Conservation (phyloP, 2,797 vertebrate genomes). For the Oryzias sinensis region DNA sequence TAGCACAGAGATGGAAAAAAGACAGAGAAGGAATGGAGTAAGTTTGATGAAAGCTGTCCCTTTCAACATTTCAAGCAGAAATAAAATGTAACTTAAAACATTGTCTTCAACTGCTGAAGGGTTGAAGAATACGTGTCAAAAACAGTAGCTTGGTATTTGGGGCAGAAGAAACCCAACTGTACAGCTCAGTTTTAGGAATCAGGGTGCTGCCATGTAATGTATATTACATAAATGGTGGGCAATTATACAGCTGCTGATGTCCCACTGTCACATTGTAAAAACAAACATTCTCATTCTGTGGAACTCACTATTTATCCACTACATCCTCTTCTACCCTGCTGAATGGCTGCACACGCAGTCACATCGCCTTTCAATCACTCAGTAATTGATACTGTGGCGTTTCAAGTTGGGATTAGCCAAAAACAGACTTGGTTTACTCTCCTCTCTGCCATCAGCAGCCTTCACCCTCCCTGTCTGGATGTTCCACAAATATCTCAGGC, state of each 20-base stretch:
- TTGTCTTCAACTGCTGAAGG: conserved; percentile 13
- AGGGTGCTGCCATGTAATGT: conserved; percentile 35
- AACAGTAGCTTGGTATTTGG: conserved; percentile 20
- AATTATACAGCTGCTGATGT: conserved; percentile 68
- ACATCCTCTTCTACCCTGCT: conserved; percentile 50
- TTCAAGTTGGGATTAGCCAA: conserved; percentile 60
- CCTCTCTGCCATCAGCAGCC: background rate
- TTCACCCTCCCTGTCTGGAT: conserved; percentile 18
- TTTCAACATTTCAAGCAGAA: conserved; percentile 45
- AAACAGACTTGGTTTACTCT: conserved; percentile 54
- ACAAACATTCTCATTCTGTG: conserved; percentile 67
- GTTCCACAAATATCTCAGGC: conserved; percentile 63
- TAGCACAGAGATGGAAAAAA: conserved; percentile 60
- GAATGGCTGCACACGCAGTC: conserved; percentile 53
- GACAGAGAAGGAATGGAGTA: conserved; percentile 47
- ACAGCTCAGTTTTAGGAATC: conserved; percentile 26
- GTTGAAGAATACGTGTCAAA: conserved; percentile 25
- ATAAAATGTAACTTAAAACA: conserved; percentile 28
- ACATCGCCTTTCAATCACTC: conserved; percentile 72
- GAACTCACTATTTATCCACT: conserved; percentile 64
- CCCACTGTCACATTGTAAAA: conserved; percentile 64
- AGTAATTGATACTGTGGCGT: conserved; percentile 66
- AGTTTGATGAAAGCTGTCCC: conserved; percentile 58
- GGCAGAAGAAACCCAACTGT: conserved; percentile 20
- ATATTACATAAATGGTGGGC: conserved; percentile 58